Evolutionary conservation across 2,888 invertebrate genomes (phyloP), one percentile per base, ranked within the genome.

Genomic region (Cotesia congregata): DNA sequence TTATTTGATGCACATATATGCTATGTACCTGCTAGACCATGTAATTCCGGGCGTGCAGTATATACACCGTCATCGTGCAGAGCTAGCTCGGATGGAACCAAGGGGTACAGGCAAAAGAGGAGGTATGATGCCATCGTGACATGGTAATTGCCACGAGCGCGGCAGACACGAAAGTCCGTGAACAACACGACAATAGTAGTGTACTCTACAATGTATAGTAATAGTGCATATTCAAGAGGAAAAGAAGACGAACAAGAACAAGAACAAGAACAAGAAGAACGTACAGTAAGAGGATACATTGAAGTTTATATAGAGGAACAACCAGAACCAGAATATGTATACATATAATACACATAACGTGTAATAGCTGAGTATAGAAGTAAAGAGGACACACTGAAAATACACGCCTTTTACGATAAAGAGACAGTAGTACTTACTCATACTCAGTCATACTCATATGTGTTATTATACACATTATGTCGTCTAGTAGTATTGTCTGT

Each of bases 71-170:
- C 72, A 74, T 77, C 64, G 74, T 71, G 75, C 76, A 77, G 78
- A 79, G 75, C 77, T 81, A 75, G 78, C 80, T 77, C 73, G 81
- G 79, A 82, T 81, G 81, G 80, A 80, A 79, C 41, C 50, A 70
- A 38, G 15, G 30, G 15, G 61, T 40, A 41, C 64, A 61, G 12
- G 76, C 68, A 79, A 78, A 78, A 78, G 74, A 61, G 68, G 65
- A 69, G 73, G 73, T 59, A 76, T 76, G 79, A 80, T 80, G 79
- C 74, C 79, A 79, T 80, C 80, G 80, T 78, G 80, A 81, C 81
- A 72, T 74, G 81, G 80, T 79, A 79, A 81, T 81, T 81, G 79
- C 75, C 76, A 77, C 67, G 75, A 79, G 74, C 75, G 41, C 59
- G 75, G 76, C 62, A 78, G 77, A 76, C 77, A 76, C 77, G 75